Conservation (phyloP, 2,113 vertebrate genomes). For the Morone saxatilis region DNA sequence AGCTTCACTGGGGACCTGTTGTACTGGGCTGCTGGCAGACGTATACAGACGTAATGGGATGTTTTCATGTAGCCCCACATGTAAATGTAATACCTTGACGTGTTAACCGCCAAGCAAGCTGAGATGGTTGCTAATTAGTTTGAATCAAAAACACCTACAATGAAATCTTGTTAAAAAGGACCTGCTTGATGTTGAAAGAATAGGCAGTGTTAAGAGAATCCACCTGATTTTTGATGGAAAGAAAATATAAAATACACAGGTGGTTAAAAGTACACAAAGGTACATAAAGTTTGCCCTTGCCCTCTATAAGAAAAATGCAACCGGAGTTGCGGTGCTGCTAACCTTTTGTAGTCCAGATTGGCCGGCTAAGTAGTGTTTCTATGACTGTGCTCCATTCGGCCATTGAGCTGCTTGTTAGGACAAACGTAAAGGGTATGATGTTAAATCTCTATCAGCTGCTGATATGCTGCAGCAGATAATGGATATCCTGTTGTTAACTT, state of each 20-base stretch:
- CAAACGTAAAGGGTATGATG: background rate
- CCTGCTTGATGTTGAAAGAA: background rate
- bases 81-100: slow-evolving; percentile 54
- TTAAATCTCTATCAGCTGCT: background rate
- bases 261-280: background rate
- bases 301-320: background rate
- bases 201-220: background rate
- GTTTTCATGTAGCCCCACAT: slow-evolving; percentile 65
- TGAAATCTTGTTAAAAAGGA: slow-evolving; percentile 13
- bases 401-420: background rate
- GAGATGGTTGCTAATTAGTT: slow-evolving; percentile 58
- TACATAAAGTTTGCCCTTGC: background rate
- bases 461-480: background rate
- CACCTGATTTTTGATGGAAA: slow-evolving; percentile 12
- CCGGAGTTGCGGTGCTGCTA: background rate
- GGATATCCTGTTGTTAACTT: background rate
- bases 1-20: slow-evolving; percentile 49
- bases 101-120: slow-evolving; percentile 44
- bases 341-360: background rate
- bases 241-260: background rate
- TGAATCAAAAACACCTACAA: slow-evolving; percentile 31
- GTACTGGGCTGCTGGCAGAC: slow-evolving; percentile 63
- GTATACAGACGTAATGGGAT: slow-evolving; percentile 58
- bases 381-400: slow-evolving; percentile 3
- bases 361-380: background rate